Conservation (phyloP, 2,888 invertebrate species). For the Brachylomia viminalis region DNA sequence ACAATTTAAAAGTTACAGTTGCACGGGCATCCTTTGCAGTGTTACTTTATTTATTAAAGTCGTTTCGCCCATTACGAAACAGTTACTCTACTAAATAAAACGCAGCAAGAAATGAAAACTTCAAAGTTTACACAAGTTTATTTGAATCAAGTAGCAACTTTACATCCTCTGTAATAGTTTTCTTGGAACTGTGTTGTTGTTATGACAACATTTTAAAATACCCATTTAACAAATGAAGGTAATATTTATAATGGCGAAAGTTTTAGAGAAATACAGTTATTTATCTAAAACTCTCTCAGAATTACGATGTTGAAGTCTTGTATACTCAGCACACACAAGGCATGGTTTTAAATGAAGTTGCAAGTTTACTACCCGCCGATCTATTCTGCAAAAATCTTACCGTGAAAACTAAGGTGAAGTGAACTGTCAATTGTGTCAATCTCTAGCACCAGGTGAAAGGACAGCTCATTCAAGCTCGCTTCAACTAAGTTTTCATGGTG, state of each 20-base stretch:
- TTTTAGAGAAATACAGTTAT: no score
- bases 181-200: conserved; percentile 2
- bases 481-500: no score
- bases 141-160: conserved; percentile 48
- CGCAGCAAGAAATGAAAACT: conserved; percentile 46
- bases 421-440: no score
- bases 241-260: no score
- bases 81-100: conserved; percentile 45
- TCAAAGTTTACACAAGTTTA: conserved; percentile 46
- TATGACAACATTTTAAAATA: background rate
- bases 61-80: conserved; percentile 53
- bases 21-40: conserved; percentile 41
- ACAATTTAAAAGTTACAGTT: conserved; percentile 59
- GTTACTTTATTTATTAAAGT: conserved; percentile 59
- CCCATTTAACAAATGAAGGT: background rate
- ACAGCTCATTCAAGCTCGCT: no score
- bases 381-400: no score
- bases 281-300: background rate
- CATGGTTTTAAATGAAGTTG: background rate
- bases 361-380: background rate
- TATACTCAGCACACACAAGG: background rate
- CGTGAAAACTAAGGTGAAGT: no score
- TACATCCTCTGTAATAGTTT: conserved; percentile 27
- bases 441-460: no score
- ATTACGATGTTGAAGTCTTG: no score